A percentile compares a stretch with the other conserved stretches of the same genome.
Conservation (phyloP, 2,888 invertebrate genomes). For the Melinaea menophilus region DNA sequence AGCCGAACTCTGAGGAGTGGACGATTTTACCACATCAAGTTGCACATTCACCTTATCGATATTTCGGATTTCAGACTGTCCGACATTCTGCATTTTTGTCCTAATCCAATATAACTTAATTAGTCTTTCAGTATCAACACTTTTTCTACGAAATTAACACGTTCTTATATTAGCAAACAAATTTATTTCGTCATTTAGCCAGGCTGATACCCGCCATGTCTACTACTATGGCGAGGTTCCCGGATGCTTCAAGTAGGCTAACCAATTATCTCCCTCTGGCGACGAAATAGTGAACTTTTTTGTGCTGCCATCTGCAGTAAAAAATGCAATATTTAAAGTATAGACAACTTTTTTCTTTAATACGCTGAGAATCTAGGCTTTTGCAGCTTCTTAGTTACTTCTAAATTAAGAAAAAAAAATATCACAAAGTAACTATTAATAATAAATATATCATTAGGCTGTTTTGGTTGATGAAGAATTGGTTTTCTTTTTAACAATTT, state of each 20-base stretch:
- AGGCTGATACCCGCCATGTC: conserved; percentile 88
- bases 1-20: conserved; percentile 91
- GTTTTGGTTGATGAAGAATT: no score
- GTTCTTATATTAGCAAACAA: conserved; percentile 77
- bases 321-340: conserved; percentile 43
- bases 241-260: conserved; percentile 81
- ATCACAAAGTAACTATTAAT: no score
- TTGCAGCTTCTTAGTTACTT: neutral
- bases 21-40: conserved; percentile 84
- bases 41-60: conserved; percentile 87
- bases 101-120: conserved; percentile 78
- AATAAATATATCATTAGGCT: no score
- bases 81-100: conserved; percentile 95
- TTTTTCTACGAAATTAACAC: conserved; percentile 75
- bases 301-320: conserved; percentile 61
- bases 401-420: neutral
- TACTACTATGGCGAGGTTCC: conserved; percentile 86
- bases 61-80: conserved; percentile 91
- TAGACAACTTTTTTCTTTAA: conserved; percentile 29
- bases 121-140: conserved; percentile 77
- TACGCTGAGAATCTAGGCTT: neutral
- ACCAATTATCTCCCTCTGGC: conserved; percentile 74
- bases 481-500: no score
- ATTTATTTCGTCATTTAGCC: conserved; percentile 81
- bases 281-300: conserved; percentile 55